Percentiles rank a stretch among this genome's conserved stretches.
These are phyloP conservation scores for Drosophila quadrilineata DNA, from an alignment of 1,140 invertebrate species.

Conservation along the genomic window DNA sequence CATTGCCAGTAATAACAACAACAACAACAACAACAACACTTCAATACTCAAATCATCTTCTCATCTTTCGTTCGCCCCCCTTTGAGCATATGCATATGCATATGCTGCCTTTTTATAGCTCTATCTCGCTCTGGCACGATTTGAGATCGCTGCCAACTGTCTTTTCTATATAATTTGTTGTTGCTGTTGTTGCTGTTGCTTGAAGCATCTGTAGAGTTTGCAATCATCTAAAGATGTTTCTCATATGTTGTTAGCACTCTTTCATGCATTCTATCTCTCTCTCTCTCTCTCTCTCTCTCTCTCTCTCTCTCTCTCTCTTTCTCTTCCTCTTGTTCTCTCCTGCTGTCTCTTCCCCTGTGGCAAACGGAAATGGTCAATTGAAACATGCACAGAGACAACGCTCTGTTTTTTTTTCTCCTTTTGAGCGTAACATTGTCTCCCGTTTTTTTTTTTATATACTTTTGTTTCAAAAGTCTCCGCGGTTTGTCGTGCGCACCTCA, in stretches of 20 bases:
- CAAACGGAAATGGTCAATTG: conserved; percentile 71
- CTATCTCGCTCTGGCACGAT: no score
- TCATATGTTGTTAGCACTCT: neutral
- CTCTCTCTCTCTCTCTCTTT: neutral
- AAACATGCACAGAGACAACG: conserved; percentile 45
- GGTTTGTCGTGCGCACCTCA: no score
- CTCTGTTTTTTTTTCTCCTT: conserved; percentile 46
- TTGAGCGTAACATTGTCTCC: conserved; percentile 23
- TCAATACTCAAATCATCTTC: no score
- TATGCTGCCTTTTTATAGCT: no score
- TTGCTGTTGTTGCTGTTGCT: neutral
- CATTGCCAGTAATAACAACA: conserved; percentile 9
- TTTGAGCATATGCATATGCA: no score
- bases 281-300: neutral
- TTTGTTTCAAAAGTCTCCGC: no score
- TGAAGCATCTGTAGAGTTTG: conserved; percentile 4
- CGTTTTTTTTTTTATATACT: no score
- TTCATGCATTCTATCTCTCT: neutral
- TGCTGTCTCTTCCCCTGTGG: no score
- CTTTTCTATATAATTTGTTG: no score
- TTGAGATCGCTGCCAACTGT: no score
- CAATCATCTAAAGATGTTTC: conserved; percentile 1
- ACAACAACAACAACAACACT: conserved; percentile 2
- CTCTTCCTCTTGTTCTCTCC: neutral
- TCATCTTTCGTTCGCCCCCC: no score